Conservation (phyloP, 1,140 invertebrate genomes). For the Drosophila carrolli region DNA sequence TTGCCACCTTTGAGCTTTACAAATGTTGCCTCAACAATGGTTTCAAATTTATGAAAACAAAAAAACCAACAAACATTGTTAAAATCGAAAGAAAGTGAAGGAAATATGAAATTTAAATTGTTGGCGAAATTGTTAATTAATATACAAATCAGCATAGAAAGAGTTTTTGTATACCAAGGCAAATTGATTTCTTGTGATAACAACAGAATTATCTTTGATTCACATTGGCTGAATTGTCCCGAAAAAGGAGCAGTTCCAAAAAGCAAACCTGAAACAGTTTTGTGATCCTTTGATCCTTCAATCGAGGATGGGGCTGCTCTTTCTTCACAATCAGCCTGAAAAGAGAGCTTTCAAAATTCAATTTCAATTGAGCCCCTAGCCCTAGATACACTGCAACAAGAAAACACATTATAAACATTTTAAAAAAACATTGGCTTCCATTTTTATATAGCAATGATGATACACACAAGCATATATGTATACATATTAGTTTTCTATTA, state of each 20-base stretch:
- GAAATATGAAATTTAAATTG: slow-evolving; percentile 51
- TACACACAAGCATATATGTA: slow-evolving; percentile 40
- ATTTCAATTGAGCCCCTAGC: slow-evolving; percentile 58
- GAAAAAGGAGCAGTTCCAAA: slow-evolving; percentile 9
- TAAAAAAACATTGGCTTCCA: slow-evolving; percentile 78
- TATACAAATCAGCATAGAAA: slow-evolving; percentile 35
- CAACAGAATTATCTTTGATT: slow-evolving; percentile 56
- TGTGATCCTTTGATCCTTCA: not conserved
- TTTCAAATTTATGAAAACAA: slow-evolving; percentile 70
- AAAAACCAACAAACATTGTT: slow-evolving; percentile 39
- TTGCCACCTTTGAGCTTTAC: slow-evolving; percentile 82
- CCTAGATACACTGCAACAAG: slow-evolving; percentile 41
- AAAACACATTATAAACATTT: slow-evolving; percentile 39
- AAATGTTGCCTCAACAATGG: slow-evolving; percentile 81
- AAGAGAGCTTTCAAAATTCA: slow-evolving; percentile 66
- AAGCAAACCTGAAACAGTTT: slow-evolving; percentile 65
- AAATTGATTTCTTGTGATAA: slow-evolving; percentile 80
- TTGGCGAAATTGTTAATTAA: slow-evolving; percentile 68
- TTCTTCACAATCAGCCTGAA: slow-evolving; percentile 23
- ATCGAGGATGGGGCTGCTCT: not conserved
- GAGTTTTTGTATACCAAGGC: slow-evolving; percentile 47
- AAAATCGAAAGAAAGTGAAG: slow-evolving; percentile 30
- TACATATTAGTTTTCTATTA: slow-evolving; percentile 59
- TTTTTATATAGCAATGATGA: slow-evolving; percentile 57
- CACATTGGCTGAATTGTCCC: slow-evolving; percentile 31